phyloP scores from a whole-genome alignment of 1,140 invertebrate species.

The Thaumetopoea pityocampa region DNA sequence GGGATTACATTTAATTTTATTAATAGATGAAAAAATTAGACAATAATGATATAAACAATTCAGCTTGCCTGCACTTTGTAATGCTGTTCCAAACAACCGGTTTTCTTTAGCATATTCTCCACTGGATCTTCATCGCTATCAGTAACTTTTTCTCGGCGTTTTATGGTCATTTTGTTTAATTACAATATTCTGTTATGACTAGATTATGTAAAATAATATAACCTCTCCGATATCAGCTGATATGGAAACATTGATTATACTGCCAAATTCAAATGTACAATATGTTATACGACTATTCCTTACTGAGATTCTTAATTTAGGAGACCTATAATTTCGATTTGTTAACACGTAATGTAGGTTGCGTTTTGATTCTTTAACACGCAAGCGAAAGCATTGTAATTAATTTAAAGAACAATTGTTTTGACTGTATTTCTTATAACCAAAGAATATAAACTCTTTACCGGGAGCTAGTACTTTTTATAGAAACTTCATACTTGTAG shows the following conservation, averaged over 20 bases:
- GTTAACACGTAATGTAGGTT: neutral
- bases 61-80: slow-evolving; percentile 88
- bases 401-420: too few species aligned
- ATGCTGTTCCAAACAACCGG: slow-evolving; percentile 91
- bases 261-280: neutral
- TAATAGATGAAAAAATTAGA: slow-evolving; percentile 2
- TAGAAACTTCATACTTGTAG: too few species aligned
- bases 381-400: too few species aligned
- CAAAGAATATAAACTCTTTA: too few species aligned
- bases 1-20: too few species aligned
- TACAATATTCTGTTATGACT: neutral
- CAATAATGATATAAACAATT: neutral
- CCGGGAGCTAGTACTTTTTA: too few species aligned
- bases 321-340: slow-evolving; percentile 2
- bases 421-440: too few species aligned
- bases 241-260: neutral
- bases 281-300: neutral
- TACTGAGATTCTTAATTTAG: slow-evolving; percentile 1
- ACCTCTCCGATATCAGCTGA: slow-evolving; percentile 5
- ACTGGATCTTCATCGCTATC: slow-evolving; percentile 83
- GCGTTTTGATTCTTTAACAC: too few species aligned
- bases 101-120: slow-evolving; percentile 89
- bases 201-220: slow-evolving; percentile 1
- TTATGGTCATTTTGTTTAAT: slow-evolving; percentile 50
- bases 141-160: slow-evolving; percentile 38